A percentile compares a stretch with the other conserved stretches of the same genome.
Conservation (phyloP, 2,113 vertebrate genomes). For the Chrysochloris asiatica region DNA sequence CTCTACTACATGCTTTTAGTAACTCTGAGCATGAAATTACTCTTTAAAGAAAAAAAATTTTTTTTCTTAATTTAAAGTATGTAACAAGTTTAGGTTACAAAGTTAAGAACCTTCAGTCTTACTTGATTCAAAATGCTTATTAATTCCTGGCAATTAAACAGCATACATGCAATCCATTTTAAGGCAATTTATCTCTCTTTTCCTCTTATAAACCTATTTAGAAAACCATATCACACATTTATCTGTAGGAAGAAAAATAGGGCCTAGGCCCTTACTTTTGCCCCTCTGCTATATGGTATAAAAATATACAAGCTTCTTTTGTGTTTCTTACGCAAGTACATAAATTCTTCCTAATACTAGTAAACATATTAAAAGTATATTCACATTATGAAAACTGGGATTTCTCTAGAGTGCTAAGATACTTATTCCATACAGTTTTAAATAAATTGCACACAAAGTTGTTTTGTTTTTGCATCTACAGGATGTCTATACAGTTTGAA, state of each 20-base stretch:
- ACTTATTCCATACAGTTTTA: conserved; percentile 6
- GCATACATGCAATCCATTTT: conserved; percentile 5
- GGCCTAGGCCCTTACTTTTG: not conserved
- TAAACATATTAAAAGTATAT: conserved; percentile 6
- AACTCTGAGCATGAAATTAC: conserved; percentile 72
- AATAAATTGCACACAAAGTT: not conserved
- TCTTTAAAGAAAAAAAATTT: conserved; percentile 76
- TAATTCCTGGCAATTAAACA: conserved; percentile 73
- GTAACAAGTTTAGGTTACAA: conserved; percentile 68
- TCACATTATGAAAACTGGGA: conserved; percentile 4
- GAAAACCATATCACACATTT: conserved; percentile 55
- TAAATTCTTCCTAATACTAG: conserved; percentile 2
- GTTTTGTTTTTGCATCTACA: not conserved
- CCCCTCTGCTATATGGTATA: not conserved
- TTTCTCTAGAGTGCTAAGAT: not conserved
- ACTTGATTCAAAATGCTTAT: conserved; percentile 67
- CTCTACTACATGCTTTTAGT: conserved; percentile 66
- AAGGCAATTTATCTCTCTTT: conserved; percentile 63
- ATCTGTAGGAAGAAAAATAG: conserved; percentile 53
- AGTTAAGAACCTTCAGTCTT: conserved; percentile 72
- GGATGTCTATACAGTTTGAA: not conserved
- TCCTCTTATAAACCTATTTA: conserved; percentile 54
- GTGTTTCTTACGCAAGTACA: conserved; percentile 29
- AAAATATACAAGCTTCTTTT: conserved; percentile 32
- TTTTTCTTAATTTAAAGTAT: conserved; percentile 76